phyloP scores from a whole-genome alignment of 2,888 invertebrate genomes.

The Drosophila putrida region DNA sequence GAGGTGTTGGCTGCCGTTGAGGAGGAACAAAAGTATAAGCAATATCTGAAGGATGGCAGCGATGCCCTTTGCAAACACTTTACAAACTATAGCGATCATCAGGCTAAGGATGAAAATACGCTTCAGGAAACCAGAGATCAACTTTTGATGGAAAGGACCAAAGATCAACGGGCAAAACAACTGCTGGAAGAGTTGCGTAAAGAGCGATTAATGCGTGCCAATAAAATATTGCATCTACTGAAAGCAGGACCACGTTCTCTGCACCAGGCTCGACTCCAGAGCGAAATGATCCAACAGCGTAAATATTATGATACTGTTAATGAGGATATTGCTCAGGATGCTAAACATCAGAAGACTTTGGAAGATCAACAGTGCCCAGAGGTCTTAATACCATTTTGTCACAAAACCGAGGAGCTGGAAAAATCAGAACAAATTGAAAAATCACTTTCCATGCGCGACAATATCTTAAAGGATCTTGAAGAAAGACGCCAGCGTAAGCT shows the following conservation, averaged over 20 bases:
- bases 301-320: constrained; percentile 41
- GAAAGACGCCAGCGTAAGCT: constrained; percentile 20
- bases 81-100: neutral
- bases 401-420: constrained; percentile 47
- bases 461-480: constrained; percentile 55
- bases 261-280: constrained; percentile 45
- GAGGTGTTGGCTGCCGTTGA: constrained; percentile 28
- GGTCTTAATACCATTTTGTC: constrained; percentile 46
- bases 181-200: constrained; percentile 47
- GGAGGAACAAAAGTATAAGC: constrained; percentile 58
- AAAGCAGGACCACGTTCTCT: constrained; percentile 59
- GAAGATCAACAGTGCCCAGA: constrained; percentile 56
- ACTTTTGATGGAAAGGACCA: neutral
- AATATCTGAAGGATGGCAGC: constrained; percentile 58
- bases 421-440: constrained; percentile 49
- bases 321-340: constrained; percentile 45
- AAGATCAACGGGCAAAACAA: constrained; percentile 4
- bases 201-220: constrained; percentile 61
- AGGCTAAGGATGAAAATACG: constrained; percentile 14
- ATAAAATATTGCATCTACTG: constrained; percentile 41
- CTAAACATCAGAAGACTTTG: constrained; percentile 35
- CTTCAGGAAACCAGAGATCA: constrained; percentile 2
- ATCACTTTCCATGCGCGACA: constrained; percentile 22
- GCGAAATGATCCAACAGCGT: constrained; percentile 58
- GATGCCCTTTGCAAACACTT: constrained; percentile 43